phyloP scores from a whole-genome alignment of 2,888 invertebrate species.

The Pachydiplax longipennis region DNA sequence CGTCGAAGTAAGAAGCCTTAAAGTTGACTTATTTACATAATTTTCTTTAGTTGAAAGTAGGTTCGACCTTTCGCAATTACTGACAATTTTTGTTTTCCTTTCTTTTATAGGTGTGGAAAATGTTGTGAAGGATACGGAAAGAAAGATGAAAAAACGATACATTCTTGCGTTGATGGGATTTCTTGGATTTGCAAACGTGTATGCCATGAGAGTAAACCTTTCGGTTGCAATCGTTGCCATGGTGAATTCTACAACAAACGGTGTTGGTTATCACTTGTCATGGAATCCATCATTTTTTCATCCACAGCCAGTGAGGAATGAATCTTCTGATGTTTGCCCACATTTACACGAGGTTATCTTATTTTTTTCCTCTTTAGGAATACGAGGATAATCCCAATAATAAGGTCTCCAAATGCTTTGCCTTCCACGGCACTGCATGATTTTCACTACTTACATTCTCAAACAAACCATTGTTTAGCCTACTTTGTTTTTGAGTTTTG shows the following conservation, averaged over 20 bases:
- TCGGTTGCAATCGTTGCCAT: constrained; percentile 95
- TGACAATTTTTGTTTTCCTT: too few species aligned
- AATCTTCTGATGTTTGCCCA: neutral
- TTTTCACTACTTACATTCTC: too few species aligned
- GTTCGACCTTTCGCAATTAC: too few species aligned
- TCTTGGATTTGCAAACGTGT: constrained; percentile 86
- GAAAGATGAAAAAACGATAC: constrained; percentile 76
- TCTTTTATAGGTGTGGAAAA: neutral
- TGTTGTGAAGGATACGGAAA: constrained; percentile 66
- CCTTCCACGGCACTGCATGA: too few species aligned
- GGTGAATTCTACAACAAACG: constrained; percentile 77
- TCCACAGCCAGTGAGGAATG: neutral
- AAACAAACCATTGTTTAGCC: too few species aligned
- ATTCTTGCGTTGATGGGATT: constrained; percentile 85
- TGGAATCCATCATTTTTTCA: neutral
- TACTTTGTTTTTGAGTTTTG: too few species aligned
- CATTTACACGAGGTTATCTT: neutral
- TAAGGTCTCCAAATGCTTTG: too few species aligned
- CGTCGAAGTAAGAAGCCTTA: too few species aligned
- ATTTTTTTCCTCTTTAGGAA: too few species aligned
- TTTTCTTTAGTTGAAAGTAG: too few species aligned
- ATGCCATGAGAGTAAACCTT: constrained; percentile 89
- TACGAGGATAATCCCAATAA: too few species aligned
- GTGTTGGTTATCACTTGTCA: neutral
- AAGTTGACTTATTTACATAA: too few species aligned